Evolutionary conservation across 2,113 vertebrate genomes (phyloP), one percentile per base, ranked within the genome.

Genomic region (Cyanoliseus patagonus): DNA sequence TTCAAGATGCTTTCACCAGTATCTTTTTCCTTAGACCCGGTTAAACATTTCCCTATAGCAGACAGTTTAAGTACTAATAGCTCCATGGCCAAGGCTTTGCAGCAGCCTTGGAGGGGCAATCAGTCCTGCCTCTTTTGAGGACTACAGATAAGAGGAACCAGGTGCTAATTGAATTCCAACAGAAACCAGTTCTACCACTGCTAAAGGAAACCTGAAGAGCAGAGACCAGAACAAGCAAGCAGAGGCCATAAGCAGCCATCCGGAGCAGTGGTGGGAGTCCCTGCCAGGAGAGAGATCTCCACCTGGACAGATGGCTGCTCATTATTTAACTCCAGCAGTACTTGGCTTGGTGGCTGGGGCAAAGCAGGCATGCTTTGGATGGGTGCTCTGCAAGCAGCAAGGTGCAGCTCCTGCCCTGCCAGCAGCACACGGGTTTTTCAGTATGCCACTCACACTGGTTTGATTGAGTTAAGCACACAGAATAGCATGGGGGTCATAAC

Each of bases 171-270:
- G 47, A 94, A 92, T 49, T 44, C 49, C 27, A 39, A 52, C 31
- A 62, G 52, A 92, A 93, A 92, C 88, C 88, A 67, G 92, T 77
- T 63, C 41, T 13, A 70, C 80, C 76, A 41, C 72, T 77, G 33
- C 35, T 1, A 13, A 64, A 77, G n/a, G 44, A 78, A 90, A 73
- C 20, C 12, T 25, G 44, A 62, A 57, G 12, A 83, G 61, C 73
- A 25, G n/a, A 87, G 52, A 28, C 30, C 35, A 55, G 70, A 90
- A 62, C 23, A 30, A 79, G 44, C 47, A 53, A 81, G 57, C 75
- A 76, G 67, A 92, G 53, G 35, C 51, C 1, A 7, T 6, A 49
- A 57, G 83, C 64, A 74, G 25, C 35, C 35, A 53, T 30, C 49
- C 27, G 7, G 27, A 78, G 74, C 55, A 72, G 33, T 1, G 2